Evolutionary conservation across 2,113 vertebrate genomes (phyloP), one percentile per base, ranked within the genome.

Genomic region (Pimephales promelas): DNA sequence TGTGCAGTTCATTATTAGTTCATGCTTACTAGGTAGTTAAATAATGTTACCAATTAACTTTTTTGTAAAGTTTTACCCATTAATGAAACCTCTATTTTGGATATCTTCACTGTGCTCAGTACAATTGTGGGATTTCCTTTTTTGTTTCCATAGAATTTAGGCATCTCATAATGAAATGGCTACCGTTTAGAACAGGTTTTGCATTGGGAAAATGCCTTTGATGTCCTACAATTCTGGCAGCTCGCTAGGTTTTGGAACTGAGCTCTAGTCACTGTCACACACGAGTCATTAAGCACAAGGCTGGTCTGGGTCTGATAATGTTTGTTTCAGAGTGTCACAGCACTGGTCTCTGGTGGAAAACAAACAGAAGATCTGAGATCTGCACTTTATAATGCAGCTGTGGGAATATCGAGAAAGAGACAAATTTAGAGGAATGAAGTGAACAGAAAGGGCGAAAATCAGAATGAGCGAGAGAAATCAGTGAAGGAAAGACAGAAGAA

Each of bases 211-310:
- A 26, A 47, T 11, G 47, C 45, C 24, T 26, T 2, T 52, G 72
- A 74, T 74, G 72, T 74, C 72, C 45, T 74, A 31, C 72, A 31
- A 74, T 74, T 26, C 47, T 74, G 74, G 20, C 74, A 57, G 52
- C 74, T 77, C 31, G 1, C 74, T 77, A 14, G 31, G 28, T 77
- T 57, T 57, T 57, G 31, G 49, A 77, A 77, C 49, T 57, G 74
- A 56, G 52, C 52, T 56, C 20, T 77, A 77, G 74, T 57, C 31
- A 57, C 52, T 77, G 74, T 77, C 52, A 77, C 74, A 77, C 52
- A 36, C 57, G 74, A 77, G 74, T 77, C 74, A 77, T 57, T 77
- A 57, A 77, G 10, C 74, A 57, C 52, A 77, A 77, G 74, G 74
- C 74, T 77, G 74, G 52, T 77, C 74, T 77, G 74, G 74, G 74